Evolutionary conservation across 1,140 invertebrate genomes (phyloP), one percentile per base, ranked within the genome.

Genomic region (Zaprionus gabonicus): DNA sequence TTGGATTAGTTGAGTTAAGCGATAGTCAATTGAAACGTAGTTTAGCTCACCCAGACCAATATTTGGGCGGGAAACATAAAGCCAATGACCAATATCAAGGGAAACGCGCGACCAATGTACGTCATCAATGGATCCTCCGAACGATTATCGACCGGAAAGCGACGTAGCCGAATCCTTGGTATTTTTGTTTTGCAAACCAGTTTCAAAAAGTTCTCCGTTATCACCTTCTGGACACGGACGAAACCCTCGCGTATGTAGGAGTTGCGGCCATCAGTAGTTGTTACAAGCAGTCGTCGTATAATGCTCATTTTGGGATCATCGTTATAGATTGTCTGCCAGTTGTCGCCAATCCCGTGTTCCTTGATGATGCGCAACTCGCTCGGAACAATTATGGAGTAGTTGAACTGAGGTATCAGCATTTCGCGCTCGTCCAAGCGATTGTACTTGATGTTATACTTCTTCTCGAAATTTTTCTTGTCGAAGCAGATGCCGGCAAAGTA

Each of bases 221-320:
- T n/a, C 17, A 55, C 49, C 23, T 76, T 82, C 36, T 91, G 87
- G 1, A 91, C 23, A 0, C 49, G 58, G 1, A 86, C 76, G 20
- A 91, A 83, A 1, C 86, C 86, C 56, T 91, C 88, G 15, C 76
- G 83, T 1, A 91, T 72, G 25, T 91, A 91, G 7, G 57, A 25
- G 9, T 79, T 57, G 31, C 68, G 71, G 7, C 78, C 87, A 41
- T 81, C 83, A 0, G 23, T 17, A 34, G 46, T 36, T 1, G 41
- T 53, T 6, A 67, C 64, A 20, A 76, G 76, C 1, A 87, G 38
- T 0, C 82, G 71, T 0, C 20, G 3, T 0, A 71, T 17, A 0
- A 71, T 31, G 4, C 10, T 10, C 9, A 27, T 28, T 5, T 31
- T 44, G 0, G 78, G 71, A 76, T 91, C 83, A 17, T 80, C 31